Percentiles rank a stretch among this genome's conserved stretches.
These are phyloP conservation scores for Pangasius djambal DNA, from an alignment of 2,797 vertebrate species.

Conservation along the genomic window DNA sequence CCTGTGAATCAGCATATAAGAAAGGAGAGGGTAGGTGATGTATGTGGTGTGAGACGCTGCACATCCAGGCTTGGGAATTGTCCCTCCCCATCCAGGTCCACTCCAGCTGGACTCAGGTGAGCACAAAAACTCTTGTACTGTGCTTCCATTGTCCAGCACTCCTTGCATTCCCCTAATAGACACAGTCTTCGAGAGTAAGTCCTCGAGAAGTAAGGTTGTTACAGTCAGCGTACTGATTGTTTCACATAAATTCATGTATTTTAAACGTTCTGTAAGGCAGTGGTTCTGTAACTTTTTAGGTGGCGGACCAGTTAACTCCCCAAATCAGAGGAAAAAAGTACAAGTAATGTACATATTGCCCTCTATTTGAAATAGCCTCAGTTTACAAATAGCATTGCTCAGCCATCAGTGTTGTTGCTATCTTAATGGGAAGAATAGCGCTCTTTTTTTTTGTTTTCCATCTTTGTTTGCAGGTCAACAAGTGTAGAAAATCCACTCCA, in stretches of 20 bases:
- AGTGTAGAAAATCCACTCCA: neutral
- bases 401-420: neutral
- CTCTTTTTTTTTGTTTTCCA: neutral
- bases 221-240: neutral
- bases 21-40: constrained; percentile 34
- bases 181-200: neutral
- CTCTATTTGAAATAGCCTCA: too few relatives aligned
- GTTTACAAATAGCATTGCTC: neutral
- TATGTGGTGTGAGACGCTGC: constrained; percentile 43
- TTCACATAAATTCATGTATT: neutral
- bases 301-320: too few relatives aligned
- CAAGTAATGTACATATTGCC: too few relatives aligned
- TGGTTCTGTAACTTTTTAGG: neutral
- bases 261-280: neutral
- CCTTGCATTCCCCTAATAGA: neutral
- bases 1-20: constrained; percentile 22
- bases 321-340: too few relatives aligned
- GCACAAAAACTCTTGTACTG: neutral
- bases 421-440: neutral
- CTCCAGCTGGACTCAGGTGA: constrained; percentile 44
- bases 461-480: neutral
- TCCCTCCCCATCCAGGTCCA: constrained; percentile 15
- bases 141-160: neutral
- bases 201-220: neutral
- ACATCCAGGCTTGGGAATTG: constrained; percentile 31